Percentiles rank a stretch among this genome's conserved stretches.
Evolutionary conservation across 2,888 invertebrate genomes (phyloP).

Genomic region (Thalpophila matura): DNA sequence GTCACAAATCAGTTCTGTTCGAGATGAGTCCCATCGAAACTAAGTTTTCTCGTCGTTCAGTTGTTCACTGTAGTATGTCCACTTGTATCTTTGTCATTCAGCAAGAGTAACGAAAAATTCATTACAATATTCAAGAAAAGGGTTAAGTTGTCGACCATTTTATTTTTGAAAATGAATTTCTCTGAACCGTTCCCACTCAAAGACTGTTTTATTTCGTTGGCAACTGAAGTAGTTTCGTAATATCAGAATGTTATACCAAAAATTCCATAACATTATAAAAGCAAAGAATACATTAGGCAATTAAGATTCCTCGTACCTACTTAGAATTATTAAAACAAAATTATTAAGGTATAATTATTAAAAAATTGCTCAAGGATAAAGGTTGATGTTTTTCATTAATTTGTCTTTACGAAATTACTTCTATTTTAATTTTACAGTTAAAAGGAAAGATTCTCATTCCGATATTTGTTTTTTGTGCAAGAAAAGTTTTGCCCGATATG

Average conservation of each 20-base stretch:
- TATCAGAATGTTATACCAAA: too few relatives aligned
- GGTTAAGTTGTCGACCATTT: too few relatives aligned
- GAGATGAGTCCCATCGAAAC: too few relatives aligned
- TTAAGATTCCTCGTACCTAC: too few relatives aligned
- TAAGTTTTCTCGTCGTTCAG: too few relatives aligned
- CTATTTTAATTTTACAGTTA: conserved; percentile 2
- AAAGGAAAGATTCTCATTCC: not conserved
- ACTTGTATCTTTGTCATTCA: too few relatives aligned
- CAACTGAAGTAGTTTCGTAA: not conserved
- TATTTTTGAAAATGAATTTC: not conserved
- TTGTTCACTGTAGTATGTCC: too few relatives aligned
- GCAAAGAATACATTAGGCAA: too few relatives aligned
- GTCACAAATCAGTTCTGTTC: too few relatives aligned
- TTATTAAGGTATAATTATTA: not conserved
- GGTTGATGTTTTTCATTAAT: conserved; percentile 12
- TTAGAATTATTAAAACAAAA: not conserved
- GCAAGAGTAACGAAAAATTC: too few relatives aligned
- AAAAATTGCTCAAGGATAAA: not conserved
- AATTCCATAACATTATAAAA: too few relatives aligned
- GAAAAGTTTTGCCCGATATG: conserved; percentile 3
- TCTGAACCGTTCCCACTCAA: not conserved
- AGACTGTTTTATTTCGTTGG: not conserved
- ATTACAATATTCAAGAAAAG: not conserved
- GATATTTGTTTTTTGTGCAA: not conserved
- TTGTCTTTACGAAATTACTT: conserved; percentile 12